Conservation (phyloP, 1,140 invertebrate species). For the Potamilus streckersoni region DNA sequence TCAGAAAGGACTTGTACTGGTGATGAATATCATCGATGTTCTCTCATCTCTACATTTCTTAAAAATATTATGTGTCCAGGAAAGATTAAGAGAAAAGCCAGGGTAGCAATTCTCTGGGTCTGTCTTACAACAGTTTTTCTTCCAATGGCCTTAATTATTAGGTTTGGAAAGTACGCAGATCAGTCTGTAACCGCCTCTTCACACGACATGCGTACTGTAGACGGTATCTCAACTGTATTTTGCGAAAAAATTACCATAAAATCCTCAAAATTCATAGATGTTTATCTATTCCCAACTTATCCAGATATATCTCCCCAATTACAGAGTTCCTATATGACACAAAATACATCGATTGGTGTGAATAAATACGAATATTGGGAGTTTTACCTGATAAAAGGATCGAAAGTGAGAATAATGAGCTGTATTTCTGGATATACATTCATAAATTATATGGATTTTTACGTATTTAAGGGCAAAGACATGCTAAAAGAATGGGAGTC, state of each 20-base stretch:
- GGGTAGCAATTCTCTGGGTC: constrained; percentile 1
- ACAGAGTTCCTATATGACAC: not conserved
- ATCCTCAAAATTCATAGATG: not conserved
- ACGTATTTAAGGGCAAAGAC: not conserved
- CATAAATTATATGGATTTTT: not conserved
- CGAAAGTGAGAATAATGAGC: not conserved
- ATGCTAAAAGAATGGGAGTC: not conserved
- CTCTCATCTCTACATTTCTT: too few relatives aligned
- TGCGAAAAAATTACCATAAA: constrained; percentile 1
- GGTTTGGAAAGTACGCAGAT: not conserved
- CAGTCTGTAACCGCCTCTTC: not conserved
- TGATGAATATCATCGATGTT: too few relatives aligned
- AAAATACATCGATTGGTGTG: not conserved
- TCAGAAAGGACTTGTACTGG: too few relatives aligned
- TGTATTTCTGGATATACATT: not conserved
- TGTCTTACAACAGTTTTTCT: not conserved
- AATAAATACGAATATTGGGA: constrained; percentile 18
- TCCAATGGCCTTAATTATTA: not conserved
- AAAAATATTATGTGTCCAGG: too few relatives aligned
- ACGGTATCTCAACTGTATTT: constrained; percentile 1
- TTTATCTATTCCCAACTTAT: not conserved
- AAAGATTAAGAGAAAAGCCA: not conserved
- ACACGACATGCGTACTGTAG: not conserved
- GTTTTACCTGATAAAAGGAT: constrained; percentile 11
- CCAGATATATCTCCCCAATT: not conserved